These are phyloP conservation scores for Regulus satrapa DNA, from an alignment of 2,113 vertebrate species.

Conservation along the genomic window DNA sequence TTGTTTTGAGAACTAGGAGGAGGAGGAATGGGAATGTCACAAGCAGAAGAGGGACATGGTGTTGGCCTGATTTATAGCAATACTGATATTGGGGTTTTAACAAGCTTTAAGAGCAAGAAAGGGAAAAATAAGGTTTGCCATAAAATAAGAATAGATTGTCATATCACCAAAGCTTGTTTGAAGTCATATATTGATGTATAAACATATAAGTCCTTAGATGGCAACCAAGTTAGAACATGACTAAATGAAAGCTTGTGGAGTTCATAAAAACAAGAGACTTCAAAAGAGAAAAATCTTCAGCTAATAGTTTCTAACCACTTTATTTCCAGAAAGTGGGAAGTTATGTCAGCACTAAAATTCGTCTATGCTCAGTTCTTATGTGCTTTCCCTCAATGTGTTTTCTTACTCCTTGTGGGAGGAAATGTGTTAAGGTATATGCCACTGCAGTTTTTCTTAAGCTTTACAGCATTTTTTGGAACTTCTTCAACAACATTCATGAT, in stretches of 20 bases:
- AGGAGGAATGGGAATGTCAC: rapidly evolving
- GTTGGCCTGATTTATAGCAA: neutral
- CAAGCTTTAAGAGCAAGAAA: neutral
- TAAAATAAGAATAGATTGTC: neutral
- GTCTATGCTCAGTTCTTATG: neutral
- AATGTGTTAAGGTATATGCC: neutral
- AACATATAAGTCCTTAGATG: neutral
- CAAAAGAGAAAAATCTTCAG: neutral
- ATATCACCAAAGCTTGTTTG: neutral
- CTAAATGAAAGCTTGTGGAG: neutral
- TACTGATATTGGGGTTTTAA: neutral
- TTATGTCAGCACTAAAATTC: neutral
- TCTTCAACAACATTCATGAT: neutral
- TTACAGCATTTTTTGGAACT: neutral
- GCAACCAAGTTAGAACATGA: neutral
- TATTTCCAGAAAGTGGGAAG: neutral
- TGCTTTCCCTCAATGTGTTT: neutral
- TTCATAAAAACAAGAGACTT: neutral
- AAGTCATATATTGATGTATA: neutral
- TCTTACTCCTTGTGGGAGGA: neutral
- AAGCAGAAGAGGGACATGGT: rapidly evolving
- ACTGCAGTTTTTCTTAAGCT: neutral
- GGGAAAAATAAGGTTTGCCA: neutral
- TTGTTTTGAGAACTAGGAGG: neutral
- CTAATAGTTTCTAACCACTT: neutral